Conservation (phyloP, 2,797 vertebrate species). For the Eidolon dupreanum region DNA sequence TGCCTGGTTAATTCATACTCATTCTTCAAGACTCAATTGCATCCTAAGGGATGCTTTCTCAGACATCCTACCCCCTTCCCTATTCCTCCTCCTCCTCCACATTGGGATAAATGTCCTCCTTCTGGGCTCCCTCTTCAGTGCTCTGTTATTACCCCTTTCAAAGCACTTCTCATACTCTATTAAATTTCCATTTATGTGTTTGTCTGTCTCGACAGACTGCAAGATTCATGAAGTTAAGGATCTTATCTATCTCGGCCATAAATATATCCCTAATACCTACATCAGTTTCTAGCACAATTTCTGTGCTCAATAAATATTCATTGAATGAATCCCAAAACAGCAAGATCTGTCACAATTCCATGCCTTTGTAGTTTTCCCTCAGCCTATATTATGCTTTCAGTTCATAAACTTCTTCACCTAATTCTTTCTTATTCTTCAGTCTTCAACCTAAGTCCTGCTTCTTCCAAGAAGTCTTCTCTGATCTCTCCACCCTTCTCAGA, state of each 20-base stretch:
- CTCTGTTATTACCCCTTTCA: not conserved
- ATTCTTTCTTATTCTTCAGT: not conserved
- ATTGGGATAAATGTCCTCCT: not conserved
- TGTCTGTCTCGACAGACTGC: not conserved
- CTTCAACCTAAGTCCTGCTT: not conserved
- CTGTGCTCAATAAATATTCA: not conserved
- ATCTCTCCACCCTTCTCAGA: not conserved
- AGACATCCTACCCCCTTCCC: not conserved
- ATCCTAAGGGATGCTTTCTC: not conserved
- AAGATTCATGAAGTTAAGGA: not conserved
- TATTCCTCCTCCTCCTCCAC: not conserved
- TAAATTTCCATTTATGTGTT: slow-evolving; percentile 11
- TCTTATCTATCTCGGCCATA: not conserved
- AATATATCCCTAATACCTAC: not conserved
- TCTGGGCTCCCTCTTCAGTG: not conserved
- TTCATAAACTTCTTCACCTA: not conserved
- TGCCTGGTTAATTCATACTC: not conserved
- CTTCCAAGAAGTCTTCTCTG: not conserved
- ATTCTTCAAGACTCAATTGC: not conserved
- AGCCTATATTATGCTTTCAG: not conserved
- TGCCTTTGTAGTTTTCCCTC: not conserved
- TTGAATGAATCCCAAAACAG: not conserved
- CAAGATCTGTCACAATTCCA: not conserved
- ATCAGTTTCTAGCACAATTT: not conserved
- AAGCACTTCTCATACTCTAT: not conserved